Conservation (phyloP, 1,140 invertebrate genomes). For the Anoplophora glabripennis region DNA sequence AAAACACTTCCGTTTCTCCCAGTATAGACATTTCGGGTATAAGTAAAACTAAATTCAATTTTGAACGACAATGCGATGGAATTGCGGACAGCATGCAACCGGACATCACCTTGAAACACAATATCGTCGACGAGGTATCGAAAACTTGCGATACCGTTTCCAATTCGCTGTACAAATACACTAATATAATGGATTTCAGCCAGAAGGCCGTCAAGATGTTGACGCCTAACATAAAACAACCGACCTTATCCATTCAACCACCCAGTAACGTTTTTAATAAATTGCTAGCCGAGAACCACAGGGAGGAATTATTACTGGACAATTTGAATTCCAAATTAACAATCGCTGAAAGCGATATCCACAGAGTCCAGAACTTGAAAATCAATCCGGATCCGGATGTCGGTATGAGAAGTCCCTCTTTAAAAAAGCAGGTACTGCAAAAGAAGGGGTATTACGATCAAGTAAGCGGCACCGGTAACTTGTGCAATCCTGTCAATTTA, state of each 20-base stretch:
- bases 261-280: constrained; percentile 3
- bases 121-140: not conserved
- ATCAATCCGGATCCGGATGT: not conserved
- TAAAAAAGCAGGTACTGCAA: too few relatives aligned
- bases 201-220: constrained; percentile 45
- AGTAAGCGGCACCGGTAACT: constrained; percentile 30
- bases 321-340: too few relatives aligned
- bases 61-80: constrained; percentile 1
- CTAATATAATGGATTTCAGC: constrained; percentile 47
- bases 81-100: not conserved
- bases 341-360: too few relatives aligned
- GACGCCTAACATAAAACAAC: constrained; percentile 46
- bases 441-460: not conserved
- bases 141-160: constrained; percentile 10
- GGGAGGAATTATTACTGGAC: too few relatives aligned
- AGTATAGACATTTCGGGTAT: constrained; percentile 34
- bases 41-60: constrained; percentile 31
- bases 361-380: too few relatives aligned
- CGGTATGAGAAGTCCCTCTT: not conserved
- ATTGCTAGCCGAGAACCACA: not conserved
- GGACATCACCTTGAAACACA: not conserved
- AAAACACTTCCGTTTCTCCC: constrained; percentile 29
- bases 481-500: constrained; percentile 67
- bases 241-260: constrained; percentile 30
- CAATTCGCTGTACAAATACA: constrained; percentile 34